A percentile compares a stretch with the other conserved stretches of the same genome.
phyloP scores from a whole-genome alignment of 2,113 vertebrate species.

The Miniopterus natalensis region DNA sequence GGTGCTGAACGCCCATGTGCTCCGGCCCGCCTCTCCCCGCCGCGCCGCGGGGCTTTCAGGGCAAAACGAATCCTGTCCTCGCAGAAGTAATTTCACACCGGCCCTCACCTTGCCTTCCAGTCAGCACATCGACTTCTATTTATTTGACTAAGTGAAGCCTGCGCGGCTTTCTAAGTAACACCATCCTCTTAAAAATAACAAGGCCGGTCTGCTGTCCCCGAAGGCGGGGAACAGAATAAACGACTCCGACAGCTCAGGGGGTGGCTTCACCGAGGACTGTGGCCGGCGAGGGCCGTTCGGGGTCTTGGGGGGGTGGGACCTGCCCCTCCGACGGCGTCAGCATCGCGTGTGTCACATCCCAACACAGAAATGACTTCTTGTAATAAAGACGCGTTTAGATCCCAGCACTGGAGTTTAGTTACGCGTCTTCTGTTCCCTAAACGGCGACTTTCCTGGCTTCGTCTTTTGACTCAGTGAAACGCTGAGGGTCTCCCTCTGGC shows the following conservation, averaged over 20 bases:
- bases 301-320: rapidly evolving
- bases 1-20: too few relatives aligned
- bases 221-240: not conserved
- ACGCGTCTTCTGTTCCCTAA: not conserved
- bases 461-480: not conserved
- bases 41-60: not conserved
- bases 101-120: rapidly evolving
- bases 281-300: rapidly evolving
- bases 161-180: not conserved
- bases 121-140: rapidly evolving
- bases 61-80: not conserved
- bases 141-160: not conserved
- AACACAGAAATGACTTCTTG: too few relatives aligned
- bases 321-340: not conserved
- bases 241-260: not conserved
- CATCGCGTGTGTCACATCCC: too few relatives aligned
- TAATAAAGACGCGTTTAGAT: not conserved
- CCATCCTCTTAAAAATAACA: not conserved
- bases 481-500: not conserved
- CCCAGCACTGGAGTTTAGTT: too few relatives aligned
- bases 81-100: rapidly evolving
- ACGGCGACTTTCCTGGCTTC: not conserved
- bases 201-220: not conserved
- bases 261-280: rapidly evolving
- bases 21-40: too few relatives aligned